Evolutionary conservation across 2,797 vertebrate species (phyloP), one percentile per base, ranked within the genome.

Genomic region (Platalea minor): DNA sequence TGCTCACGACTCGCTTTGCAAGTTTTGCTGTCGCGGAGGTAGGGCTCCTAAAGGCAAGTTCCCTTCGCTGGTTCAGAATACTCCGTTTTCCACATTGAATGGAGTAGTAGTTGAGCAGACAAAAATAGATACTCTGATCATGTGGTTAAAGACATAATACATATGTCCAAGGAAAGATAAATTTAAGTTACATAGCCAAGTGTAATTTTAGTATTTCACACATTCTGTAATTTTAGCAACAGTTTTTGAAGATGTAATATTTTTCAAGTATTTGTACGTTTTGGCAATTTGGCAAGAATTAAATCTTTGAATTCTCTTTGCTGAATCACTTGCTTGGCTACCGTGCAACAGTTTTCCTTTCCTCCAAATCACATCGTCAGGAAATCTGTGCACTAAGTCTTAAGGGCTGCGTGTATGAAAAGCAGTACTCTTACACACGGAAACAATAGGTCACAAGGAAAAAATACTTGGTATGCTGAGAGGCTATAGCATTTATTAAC

Each of bases 271-370:
- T 92, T 87, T 83, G 72, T 92, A 80, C 2, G 0, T 89, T 87
- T 89, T 83, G 81, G 59, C 70, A 85, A 31, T 75, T 91, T 89
- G 87, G 89, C 85, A 73, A 63, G 88, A 94, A 61, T 75, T 68
- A 91, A 68, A 74, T 72, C 77, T 86, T 83, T 65, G 48, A 45
- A 80, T 94, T 57, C 53, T 84, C 75, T 80, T 74, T 92, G 78
- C 78, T 95, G 93, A 86, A 91, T 95, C 89, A 85, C 48, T 94
- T 89, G 50, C 68, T 93, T 94, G 92, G 72, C 91, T 92, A 33
- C 75, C 3, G 19, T 74, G 89, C 91, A 88, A n/a, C 54, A 59
- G 35, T 39, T 88, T 89, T 89, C 31, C 37, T 83, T 88, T 87
- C 67, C 61, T 92, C 15, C 48, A 83, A 33, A 74, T 95, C 69